Evolutionary conservation across 2,113 vertebrate species (phyloP).

Genomic region (Clinocottus analis): DNA sequence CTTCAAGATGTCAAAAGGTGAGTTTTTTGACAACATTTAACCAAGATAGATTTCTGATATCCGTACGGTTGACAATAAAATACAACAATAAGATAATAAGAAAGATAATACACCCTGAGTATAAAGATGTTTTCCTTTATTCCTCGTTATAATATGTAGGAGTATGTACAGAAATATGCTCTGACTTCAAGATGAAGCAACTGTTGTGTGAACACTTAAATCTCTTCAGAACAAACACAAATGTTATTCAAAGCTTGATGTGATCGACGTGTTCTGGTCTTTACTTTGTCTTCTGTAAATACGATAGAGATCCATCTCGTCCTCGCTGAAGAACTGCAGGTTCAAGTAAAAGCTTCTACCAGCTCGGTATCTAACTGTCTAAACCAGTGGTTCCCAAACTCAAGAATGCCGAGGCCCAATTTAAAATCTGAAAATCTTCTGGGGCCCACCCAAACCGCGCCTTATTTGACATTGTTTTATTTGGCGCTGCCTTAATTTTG

Average conservation of each 20-base stretch:
- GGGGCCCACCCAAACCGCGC: too few relatives aligned
- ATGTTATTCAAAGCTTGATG: not conserved
- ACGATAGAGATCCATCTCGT: not conserved
- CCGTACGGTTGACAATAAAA: too few relatives aligned
- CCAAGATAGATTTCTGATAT: too few relatives aligned
- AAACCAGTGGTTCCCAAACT: too few relatives aligned
- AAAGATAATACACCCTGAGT: too few relatives aligned
- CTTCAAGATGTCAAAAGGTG: too few relatives aligned
- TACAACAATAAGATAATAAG: too few relatives aligned
- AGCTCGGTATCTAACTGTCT: conserved; percentile 24
- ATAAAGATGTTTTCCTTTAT: not conserved
- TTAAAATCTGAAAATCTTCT: too few relatives aligned
- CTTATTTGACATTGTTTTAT: too few relatives aligned
- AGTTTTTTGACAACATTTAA: too few relatives aligned
- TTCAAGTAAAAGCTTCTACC: conserved; percentile 15
- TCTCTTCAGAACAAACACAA: not conserved
- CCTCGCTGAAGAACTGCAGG: not conserved
- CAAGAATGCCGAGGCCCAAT: too few relatives aligned
- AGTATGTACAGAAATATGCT: not conserved
- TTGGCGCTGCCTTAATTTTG: too few relatives aligned
- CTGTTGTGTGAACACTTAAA: not conserved
- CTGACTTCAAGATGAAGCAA: not conserved
- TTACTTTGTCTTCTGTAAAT: not conserved
- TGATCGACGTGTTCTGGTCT: not conserved
- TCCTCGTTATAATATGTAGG: not conserved